phyloP scores from a whole-genome alignment of 2,113 vertebrate species.

The Anguilla japonica region DNA sequence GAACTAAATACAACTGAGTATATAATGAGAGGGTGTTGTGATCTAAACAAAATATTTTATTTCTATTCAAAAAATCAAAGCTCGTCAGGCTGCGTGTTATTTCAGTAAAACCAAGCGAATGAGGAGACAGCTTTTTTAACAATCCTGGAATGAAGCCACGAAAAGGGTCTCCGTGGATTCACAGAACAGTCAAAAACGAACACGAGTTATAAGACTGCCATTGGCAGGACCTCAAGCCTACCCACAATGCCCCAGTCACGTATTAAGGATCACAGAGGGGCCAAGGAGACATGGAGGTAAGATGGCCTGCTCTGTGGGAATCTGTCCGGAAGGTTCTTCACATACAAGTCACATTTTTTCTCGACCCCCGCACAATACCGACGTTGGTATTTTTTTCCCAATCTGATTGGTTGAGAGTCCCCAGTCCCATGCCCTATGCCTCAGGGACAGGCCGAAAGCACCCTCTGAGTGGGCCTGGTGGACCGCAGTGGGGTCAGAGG shows the following conservation, averaged over 20 bases:
- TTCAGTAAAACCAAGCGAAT: neutral
- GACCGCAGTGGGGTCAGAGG: neutral
- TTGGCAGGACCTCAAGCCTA: neutral
- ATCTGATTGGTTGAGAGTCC: conserved; percentile 44
- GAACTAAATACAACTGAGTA: neutral
- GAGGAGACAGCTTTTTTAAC: neutral
- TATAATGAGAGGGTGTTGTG: neutral
- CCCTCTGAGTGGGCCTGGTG: neutral
- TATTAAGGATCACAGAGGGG: neutral
- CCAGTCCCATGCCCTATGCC: conserved; percentile 46
- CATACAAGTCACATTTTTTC: conserved; percentile 56
- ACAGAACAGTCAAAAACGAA: neutral
- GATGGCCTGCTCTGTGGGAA: conserved; percentile 60
- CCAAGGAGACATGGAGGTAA: neutral
- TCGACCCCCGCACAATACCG: conserved; percentile 51
- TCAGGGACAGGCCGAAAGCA: conserved; percentile 19
- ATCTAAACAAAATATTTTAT: neutral
- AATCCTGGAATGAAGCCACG: neutral
- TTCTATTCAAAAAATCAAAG: neutral
- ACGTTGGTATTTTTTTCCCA: conserved; percentile 18
- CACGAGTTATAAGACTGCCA: neutral
- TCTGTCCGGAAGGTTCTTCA: conserved; percentile 54
- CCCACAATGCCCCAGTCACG: neutral
- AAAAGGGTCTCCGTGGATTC: neutral
- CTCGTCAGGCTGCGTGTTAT: neutral